Evolutionary conservation across 2,113 vertebrate species (phyloP).

Genomic region (Nibea coibor): DNA sequence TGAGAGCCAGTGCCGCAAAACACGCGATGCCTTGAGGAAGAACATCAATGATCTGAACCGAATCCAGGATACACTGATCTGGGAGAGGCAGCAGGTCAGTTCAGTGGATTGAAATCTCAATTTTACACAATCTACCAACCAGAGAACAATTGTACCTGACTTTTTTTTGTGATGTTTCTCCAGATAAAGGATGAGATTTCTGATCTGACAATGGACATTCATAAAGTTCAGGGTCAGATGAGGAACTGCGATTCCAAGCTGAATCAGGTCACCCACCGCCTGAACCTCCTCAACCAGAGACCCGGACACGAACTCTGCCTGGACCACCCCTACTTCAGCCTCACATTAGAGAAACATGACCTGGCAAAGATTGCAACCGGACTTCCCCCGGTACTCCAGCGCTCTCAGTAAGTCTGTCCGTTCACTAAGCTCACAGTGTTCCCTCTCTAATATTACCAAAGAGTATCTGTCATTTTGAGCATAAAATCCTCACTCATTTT

Average conservation of each 20-base stretch:
- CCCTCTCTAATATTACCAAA: not conserved
- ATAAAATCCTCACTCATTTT: not conserved
- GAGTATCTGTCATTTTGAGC: too few relatives aligned
- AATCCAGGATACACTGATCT: conserved; percentile 11
- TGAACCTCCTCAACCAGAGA: conserved; percentile 55
- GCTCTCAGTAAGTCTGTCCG: conserved; percentile 40
- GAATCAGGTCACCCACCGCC: conserved; percentile 19
- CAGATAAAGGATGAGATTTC: conserved; percentile 41
- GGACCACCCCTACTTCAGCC: conserved; percentile 31
- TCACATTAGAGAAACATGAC: conserved; percentile 39
- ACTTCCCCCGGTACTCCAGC: not conserved
- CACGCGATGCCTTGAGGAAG: conserved; percentile 15
- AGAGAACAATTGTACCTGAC: not conserved
- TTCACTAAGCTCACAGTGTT: not conserved
- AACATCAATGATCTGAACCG: conserved; percentile 28
- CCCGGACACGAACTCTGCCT: conserved; percentile 27
- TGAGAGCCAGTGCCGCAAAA: conserved; percentile 7
- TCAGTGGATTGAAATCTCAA: not conserved
- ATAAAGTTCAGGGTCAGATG: conserved; percentile 18
- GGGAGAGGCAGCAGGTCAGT: conserved; percentile 34
- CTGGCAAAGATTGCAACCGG: conserved; percentile 11
- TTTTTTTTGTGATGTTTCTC: not conserved
- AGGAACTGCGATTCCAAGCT: conserved; percentile 33
- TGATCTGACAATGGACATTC: conserved; percentile 4
- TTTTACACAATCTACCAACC: not conserved